A percentile compares a stretch with the other conserved stretches of the same genome.
phyloP scores from a whole-genome alignment of 2,797 vertebrate genomes.

The Sebastes umbrosus region DNA sequence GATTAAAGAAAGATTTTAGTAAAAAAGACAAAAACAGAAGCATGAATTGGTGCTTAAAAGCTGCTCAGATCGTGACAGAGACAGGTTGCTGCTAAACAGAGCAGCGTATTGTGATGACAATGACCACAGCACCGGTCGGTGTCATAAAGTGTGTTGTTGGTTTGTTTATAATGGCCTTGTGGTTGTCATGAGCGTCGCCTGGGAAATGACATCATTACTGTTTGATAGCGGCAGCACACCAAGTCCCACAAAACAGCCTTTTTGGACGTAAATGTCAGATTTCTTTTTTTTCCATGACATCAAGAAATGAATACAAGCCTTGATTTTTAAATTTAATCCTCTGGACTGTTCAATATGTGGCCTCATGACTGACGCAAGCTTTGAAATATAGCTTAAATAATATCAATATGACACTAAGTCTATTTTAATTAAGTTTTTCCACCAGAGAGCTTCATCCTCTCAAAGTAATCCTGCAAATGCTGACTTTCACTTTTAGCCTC shows the following conservation, averaged over 20 bases:
- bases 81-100: neutral
- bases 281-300: slow-evolving; percentile 41
- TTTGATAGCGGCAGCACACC: slow-evolving; percentile 43
- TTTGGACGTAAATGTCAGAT: slow-evolving; percentile 27
- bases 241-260: slow-evolving; percentile 27
- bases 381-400: neutral
- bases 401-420: slow-evolving; percentile 30
- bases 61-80: neutral
- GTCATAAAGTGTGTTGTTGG: slow-evolving; percentile 61
- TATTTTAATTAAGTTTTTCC: slow-evolving; percentile 40
- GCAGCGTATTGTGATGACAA: slow-evolving; percentile 5
- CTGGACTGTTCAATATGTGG: neutral
- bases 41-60: neutral
- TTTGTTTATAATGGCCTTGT: slow-evolving; percentile 69
- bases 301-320: neutral
- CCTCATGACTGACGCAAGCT: neutral
- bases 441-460: neutral
- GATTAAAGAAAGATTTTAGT: neutral
- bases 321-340: neutral
- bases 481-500: neutral
- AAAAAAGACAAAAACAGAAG: neutral
- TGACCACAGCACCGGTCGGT: slow-evolving; percentile 9
- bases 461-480: slow-evolving; percentile 21
- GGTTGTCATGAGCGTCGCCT: slow-evolving; percentile 69
- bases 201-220: slow-evolving; percentile 73